A percentile compares a stretch with the other conserved stretches of the same genome.
phyloP scores from a whole-genome alignment of 2,113 vertebrate genomes.

The Lipophrys pholis region DNA sequence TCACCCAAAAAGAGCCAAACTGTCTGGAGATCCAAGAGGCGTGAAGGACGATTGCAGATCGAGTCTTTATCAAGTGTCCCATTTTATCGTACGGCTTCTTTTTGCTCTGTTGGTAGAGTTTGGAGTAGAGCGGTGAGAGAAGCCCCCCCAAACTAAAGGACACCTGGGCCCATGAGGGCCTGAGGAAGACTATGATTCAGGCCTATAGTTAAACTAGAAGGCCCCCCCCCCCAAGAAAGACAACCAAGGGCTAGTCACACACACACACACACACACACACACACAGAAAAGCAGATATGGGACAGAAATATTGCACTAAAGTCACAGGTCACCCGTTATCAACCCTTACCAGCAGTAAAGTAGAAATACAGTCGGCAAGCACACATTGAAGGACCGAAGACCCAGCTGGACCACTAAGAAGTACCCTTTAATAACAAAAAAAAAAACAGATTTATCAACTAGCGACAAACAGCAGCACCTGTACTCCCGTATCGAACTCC shows the following conservation, averaged over 20 bases:
- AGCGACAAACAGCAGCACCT: slow-evolving; percentile 45
- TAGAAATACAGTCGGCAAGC: slow-evolving; percentile 71
- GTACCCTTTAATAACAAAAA: slow-evolving; percentile 79
- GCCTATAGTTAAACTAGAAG: slow-evolving; percentile 54
- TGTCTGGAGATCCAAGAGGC: slow-evolving; percentile 41
- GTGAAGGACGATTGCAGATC: slow-evolving; percentile 42
- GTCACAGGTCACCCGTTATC: slow-evolving; percentile 62
- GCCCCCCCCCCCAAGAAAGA: slow-evolving; percentile 44
- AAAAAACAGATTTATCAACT: slow-evolving; percentile 40
- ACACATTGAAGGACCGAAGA: slow-evolving; percentile 61
- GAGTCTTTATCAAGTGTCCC: slow-evolving; percentile 55
- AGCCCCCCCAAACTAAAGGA: slow-evolving; percentile 39
- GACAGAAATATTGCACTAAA: slow-evolving; percentile 76
- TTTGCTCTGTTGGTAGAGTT: slow-evolving; percentile 34
- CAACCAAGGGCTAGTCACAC: slow-evolving; percentile 74
- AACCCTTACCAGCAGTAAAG: slow-evolving; percentile 70
- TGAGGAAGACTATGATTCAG: slow-evolving; percentile 25
- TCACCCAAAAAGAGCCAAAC: slow-evolving; percentile 23
- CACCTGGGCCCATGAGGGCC: slow-evolving; percentile 28
- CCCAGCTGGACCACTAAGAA: slow-evolving; percentile 69
- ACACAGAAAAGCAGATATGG: slow-evolving; percentile 50
- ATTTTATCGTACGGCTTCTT: slow-evolving; percentile 57
- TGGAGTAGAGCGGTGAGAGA: slow-evolving; percentile 12
- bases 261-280: no score
- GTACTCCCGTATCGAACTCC: slow-evolving; percentile 44